These are phyloP conservation scores for Myanophis thanlyinensis DNA, from an alignment of 2,113 vertebrate genomes.

Conservation along the genomic window DNA sequence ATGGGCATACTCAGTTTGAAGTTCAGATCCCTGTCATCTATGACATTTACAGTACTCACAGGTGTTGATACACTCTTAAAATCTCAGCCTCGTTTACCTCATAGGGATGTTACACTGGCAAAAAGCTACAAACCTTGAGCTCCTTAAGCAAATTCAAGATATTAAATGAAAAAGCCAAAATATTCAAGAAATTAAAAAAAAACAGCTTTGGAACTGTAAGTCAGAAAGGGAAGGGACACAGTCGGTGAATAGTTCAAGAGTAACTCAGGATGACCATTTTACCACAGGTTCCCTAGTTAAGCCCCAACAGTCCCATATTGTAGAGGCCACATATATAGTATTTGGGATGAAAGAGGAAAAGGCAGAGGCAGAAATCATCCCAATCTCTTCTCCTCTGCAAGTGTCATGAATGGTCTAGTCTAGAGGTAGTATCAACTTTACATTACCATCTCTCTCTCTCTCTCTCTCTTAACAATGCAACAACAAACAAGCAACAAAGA, in stretches of 20 bases:
- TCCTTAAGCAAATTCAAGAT: background rate
- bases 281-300: background rate
- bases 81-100: background rate
- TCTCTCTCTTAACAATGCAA: background rate
- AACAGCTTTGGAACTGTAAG: background rate
- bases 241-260: background rate
- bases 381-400: background rate
- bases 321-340: background rate
- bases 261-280: background rate
- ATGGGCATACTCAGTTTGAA: background rate
- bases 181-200: background rate
- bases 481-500: background rate
- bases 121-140: background rate
- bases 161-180: background rate
- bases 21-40: background rate
- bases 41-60: background rate
- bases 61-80: background rate
- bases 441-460: background rate
- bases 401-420: background rate
- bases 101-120: background rate
- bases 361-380: background rate
- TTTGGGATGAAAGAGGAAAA: background rate
- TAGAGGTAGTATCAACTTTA: background rate
- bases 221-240: constrained; percentile 16
- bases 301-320: background rate